Evolutionary conservation across 64 coral and sea anemone species (phyloP).

Genomic region (Porites lutea): DNA sequence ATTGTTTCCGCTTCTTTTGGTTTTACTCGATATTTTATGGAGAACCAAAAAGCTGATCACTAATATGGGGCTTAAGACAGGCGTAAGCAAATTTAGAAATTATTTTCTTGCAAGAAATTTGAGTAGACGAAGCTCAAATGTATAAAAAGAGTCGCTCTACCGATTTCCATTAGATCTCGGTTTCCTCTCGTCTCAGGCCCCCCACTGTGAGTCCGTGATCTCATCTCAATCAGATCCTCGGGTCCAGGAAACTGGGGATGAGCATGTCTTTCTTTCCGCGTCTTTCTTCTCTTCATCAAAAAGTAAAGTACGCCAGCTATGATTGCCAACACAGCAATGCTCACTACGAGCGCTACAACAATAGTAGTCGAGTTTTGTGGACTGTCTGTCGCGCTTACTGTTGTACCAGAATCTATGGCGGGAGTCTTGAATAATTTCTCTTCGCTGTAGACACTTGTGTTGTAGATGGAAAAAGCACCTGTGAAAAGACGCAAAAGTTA

Average conservation of each 20-base stretch:
- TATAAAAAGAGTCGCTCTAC: not conserved
- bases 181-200: conserved; percentile 23
- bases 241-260: conserved; percentile 19
- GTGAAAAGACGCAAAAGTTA: no score
- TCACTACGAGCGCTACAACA: not conserved
- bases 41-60: no score
- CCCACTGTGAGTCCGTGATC: conserved; percentile 3
- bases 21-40: no score
- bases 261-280: not conserved
- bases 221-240: conserved; percentile 41
- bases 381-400: not conserved
- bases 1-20: no score
- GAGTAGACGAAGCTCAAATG: no score
- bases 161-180: conserved; percentile 26
- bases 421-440: not conserved
- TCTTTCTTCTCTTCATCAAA: conserved; percentile 6
- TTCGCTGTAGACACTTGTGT: conserved; percentile 13
- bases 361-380: not conserved
- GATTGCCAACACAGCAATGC: not conserved
- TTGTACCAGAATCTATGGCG: no score
- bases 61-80: no score
- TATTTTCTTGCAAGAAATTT: no score
- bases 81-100: no score
- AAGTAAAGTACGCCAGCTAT: not conserved
- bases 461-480: conserved; percentile 27